phyloP scores from a whole-genome alignment of 2,113 vertebrate genomes.

The Hippoglossus stenolepis region DNA sequence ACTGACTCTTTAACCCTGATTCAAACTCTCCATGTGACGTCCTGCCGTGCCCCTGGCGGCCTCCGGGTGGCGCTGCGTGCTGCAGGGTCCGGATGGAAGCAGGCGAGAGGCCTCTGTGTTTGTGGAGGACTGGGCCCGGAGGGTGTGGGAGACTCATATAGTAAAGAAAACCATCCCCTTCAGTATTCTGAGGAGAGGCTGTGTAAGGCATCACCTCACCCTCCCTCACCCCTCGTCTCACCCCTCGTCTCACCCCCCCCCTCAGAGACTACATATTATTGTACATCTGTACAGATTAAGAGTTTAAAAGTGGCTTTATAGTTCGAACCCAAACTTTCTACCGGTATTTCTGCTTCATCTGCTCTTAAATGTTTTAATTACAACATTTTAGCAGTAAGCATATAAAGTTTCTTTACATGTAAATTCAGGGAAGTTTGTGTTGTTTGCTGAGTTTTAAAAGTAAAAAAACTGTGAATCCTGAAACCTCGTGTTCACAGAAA shows the following conservation, averaged over 20 bases:
- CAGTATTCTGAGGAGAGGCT: conserved; percentile 84
- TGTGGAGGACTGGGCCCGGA: conserved; percentile 86
- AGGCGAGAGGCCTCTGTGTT: conserved; percentile 76
- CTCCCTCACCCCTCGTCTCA: not conserved
- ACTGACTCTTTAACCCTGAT: conserved; percentile 38
- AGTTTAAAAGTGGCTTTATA: too few species aligned
- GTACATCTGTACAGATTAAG: too few species aligned
- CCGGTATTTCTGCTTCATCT: too few species aligned
- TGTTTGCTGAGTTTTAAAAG: too few species aligned
- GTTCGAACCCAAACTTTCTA: too few species aligned
- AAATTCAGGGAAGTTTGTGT: too few species aligned
- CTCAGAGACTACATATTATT: not conserved
- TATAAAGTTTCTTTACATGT: too few species aligned
- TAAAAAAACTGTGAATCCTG: too few species aligned
- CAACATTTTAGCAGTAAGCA: too few species aligned
- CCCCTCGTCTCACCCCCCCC: not conserved
- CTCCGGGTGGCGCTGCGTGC: conserved; percentile 30
- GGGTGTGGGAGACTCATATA: conserved; percentile 85
- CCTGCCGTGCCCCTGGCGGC: conserved; percentile 2
- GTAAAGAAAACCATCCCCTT: conserved; percentile 85
- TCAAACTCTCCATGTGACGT: conserved; percentile 32
- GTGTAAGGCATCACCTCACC: conserved; percentile 70
- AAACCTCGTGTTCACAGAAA: too few species aligned
- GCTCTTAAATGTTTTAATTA: too few species aligned
- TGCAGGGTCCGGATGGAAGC: conserved; percentile 82